Conservation (phyloP, 2,797 vertebrate species). For the Premnoplex brunnescens region DNA sequence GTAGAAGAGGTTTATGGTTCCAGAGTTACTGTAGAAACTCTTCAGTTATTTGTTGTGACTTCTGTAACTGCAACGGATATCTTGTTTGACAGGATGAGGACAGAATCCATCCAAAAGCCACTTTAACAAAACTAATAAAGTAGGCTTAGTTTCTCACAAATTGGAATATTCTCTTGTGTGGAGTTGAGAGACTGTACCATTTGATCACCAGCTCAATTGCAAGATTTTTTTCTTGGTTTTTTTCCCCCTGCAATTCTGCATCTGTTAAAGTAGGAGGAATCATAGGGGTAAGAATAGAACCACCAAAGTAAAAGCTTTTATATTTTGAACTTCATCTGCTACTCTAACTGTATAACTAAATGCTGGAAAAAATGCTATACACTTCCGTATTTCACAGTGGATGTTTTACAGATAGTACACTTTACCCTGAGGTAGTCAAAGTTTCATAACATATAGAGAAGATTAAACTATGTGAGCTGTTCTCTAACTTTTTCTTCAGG, state of each 20-base stretch:
- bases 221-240: not conserved
- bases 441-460: not conserved
- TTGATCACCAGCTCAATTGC: constrained; percentile 44
- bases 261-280: constrained; percentile 36
- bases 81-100: not conserved
- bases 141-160: not conserved
- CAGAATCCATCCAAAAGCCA: not conserved
- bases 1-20: not conserved
- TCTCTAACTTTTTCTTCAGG: constrained; percentile 30
- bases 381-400: not conserved
- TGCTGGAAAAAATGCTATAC: not conserved
- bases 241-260: not conserved
- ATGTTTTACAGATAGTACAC: not conserved
- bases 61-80: constrained; percentile 56
- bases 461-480: constrained; percentile 9
- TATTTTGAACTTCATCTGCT: constrained; percentile 50
- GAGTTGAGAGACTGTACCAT: constrained; percentile 24
- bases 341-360: not conserved
- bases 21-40: not conserved
- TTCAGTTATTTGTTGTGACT: not conserved
- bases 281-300: constrained; percentile 36
- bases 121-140: not conserved
- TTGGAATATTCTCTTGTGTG: not conserved
- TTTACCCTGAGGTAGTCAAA: not conserved
- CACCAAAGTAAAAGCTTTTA: constrained; percentile 40